Conservation (phyloP, 2,888 invertebrate species). For the Latheticus oryzae region DNA sequence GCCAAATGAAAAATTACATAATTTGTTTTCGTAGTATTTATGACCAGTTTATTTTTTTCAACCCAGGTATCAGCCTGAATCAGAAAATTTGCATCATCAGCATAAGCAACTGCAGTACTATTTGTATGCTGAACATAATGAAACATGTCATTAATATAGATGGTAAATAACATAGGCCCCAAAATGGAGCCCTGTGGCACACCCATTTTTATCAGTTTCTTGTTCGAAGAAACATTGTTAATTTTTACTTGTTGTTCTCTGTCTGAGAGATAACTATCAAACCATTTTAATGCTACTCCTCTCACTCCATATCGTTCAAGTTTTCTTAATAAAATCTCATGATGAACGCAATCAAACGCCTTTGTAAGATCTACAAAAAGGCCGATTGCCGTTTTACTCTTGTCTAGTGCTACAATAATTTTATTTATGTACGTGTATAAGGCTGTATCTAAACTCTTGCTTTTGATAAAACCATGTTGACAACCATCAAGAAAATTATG, state of each 20-base stretch:
- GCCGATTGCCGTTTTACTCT: neutral
- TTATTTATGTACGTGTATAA: conserved; percentile 1
- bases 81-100: conserved; percentile 5
- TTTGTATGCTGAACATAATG: conserved; percentile 1
- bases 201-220: conserved; percentile 1
- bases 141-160: conserved; percentile 1
- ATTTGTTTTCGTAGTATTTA: neutral
- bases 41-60: conserved; percentile 3
- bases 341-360: conserved; percentile 1
- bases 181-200: neutral
- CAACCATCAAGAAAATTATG: neutral
- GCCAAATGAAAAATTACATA: conserved; percentile 4
- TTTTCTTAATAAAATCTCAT: conserved; percentile 7
- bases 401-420: neutral
- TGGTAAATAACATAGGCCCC: conserved; percentile 2
- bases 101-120: neutral
- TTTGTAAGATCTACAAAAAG: conserved; percentile 2
- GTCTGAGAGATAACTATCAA: neutral
- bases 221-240: conserved; percentile 2
- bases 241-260: conserved; percentile 2
- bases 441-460: conserved; percentile 2
- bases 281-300: neutral
- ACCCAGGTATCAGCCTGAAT: conserved; percentile 2
- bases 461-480: neutral
- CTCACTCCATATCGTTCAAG: neutral